These are phyloP conservation scores for Prunella fulvescens DNA, from an alignment of 2,113 vertebrate genomes.

Conservation along the genomic window DNA sequence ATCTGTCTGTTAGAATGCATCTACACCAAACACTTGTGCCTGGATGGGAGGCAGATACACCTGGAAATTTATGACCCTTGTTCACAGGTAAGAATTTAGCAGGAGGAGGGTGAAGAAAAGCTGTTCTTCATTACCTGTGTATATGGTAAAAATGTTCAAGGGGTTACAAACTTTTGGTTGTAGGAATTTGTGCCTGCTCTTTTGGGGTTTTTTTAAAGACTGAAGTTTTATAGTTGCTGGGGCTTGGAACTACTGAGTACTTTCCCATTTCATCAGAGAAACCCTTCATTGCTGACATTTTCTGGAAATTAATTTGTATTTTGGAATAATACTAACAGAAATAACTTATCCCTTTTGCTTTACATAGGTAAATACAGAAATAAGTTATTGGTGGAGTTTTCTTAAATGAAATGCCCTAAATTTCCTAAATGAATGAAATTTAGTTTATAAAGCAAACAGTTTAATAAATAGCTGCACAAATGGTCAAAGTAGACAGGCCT, in stretches of 20 bases:
- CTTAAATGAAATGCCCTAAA: not conserved
- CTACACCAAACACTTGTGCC: conserved; percentile 80
- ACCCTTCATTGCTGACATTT: not conserved
- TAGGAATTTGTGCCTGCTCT: not conserved
- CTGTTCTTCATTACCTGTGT: not conserved
- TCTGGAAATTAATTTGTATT: not conserved
- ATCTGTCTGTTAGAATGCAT: conserved; percentile 76
- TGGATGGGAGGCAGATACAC: conserved; percentile 82
- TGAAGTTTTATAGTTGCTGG: not conserved
- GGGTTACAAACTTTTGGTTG: not conserved
- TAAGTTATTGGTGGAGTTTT: not conserved
- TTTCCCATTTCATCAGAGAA: not conserved
- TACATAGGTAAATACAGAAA: not conserved
- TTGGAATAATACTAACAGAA: not conserved
- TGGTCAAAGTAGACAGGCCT: not conserved
- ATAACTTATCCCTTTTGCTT: not conserved
- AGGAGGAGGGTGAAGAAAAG: not conserved
- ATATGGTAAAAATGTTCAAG: not conserved
- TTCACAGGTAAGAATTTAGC: conserved; percentile 76
- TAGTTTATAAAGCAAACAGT: not conserved
- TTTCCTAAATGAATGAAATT: not conserved
- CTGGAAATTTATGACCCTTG: conserved; percentile 86
- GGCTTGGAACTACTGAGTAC: not conserved
- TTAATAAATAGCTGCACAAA: not conserved
- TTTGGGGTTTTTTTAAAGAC: not conserved